phyloP scores from a whole-genome alignment of 2,888 invertebrate species.

The Fragum fragum region DNA sequence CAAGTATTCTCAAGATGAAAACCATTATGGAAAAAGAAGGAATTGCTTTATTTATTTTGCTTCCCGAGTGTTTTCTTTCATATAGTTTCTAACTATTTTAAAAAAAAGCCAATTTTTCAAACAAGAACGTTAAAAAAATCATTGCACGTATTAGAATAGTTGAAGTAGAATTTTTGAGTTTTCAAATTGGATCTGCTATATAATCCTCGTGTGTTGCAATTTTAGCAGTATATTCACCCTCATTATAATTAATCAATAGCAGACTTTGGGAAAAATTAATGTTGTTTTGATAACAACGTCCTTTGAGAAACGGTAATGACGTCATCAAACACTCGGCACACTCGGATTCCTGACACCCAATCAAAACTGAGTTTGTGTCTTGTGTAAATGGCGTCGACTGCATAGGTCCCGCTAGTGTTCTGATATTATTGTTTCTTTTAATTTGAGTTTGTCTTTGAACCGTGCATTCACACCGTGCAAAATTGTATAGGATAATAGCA shows the following conservation, averaged over 20 bases:
- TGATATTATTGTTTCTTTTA: conserved; percentile 24
- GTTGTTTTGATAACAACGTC: conserved; percentile 31
- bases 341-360: conserved; percentile 26
- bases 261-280: conserved; percentile 29
- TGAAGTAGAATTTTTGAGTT: too few relatives aligned
- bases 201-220: conserved; percentile 15
- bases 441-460: conserved; percentile 25
- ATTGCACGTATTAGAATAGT: too few relatives aligned
- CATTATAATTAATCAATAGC: conserved; percentile 27
- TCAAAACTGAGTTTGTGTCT: conserved; percentile 42
- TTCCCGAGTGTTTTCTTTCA: too few relatives aligned
- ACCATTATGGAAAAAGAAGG: too few relatives aligned
- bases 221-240: conserved; percentile 23
- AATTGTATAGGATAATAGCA: conserved; percentile 43
- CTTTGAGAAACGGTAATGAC: conserved; percentile 26
- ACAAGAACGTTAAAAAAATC: too few relatives aligned
- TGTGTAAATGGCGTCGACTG: conserved; percentile 40
- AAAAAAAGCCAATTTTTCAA: too few relatives aligned
- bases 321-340: conserved; percentile 22
- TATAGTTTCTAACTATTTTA: too few relatives aligned
- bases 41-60: too few relatives aligned
- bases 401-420: conserved; percentile 33
- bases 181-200: conserved; percentile 2
- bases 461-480: conserved; percentile 46
- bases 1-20: too few relatives aligned